These are phyloP conservation scores for Oxyteleia sp. DNA, from an alignment of 2,888 invertebrate genomes.

Conservation along the genomic window DNA sequence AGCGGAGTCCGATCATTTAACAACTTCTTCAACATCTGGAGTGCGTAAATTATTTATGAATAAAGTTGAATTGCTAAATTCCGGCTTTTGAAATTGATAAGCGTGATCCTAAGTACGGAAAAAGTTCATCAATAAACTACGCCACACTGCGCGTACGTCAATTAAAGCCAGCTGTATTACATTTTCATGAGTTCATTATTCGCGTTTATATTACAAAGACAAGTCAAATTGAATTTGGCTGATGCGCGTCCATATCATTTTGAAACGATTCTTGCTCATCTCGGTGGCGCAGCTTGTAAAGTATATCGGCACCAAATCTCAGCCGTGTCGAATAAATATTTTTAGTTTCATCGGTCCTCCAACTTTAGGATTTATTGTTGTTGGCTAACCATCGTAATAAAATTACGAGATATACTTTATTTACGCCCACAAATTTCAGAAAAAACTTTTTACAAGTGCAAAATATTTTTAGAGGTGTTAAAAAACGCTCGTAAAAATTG, in stretches of 20 bases:
- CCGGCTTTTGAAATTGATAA: slow-evolving; percentile 2
- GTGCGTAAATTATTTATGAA: slow-evolving; percentile 28
- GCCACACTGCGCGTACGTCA: not conserved
- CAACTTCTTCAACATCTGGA: slow-evolving; percentile 15
- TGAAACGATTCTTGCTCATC: slow-evolving; percentile 21
- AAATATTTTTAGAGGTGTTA: slow-evolving; percentile 20
- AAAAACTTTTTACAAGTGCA: slow-evolving; percentile 38
- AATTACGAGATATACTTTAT: slow-evolving; percentile 59
- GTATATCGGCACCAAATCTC: slow-evolving; percentile 45
- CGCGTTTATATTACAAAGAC: slow-evolving; percentile 6
- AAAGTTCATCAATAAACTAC: slow-evolving; percentile 17
- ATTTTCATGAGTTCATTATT: slow-evolving; percentile 9
- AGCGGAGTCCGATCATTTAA: slow-evolving; percentile 15
- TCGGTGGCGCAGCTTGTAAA: slow-evolving; percentile 18
- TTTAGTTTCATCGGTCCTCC: slow-evolving; percentile 55
- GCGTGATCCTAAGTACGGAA: slow-evolving; percentile 2
- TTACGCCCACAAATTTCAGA: slow-evolving; percentile 36
- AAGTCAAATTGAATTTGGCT: slow-evolving; percentile 23
- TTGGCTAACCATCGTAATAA: slow-evolving; percentile 64
- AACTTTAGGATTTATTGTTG: slow-evolving; percentile 66
- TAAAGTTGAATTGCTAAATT: slow-evolving; percentile 25
- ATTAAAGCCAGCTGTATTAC: not conserved
- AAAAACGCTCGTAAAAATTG: not conserved
- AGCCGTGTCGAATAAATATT: slow-evolving; percentile 64
- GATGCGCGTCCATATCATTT: slow-evolving; percentile 6